A percentile compares a stretch with the other conserved stretches of the same genome.
Evolutionary conservation across 1,140 invertebrate genomes (phyloP).

Genomic region (Ctenoplectra terminalis): DNA sequence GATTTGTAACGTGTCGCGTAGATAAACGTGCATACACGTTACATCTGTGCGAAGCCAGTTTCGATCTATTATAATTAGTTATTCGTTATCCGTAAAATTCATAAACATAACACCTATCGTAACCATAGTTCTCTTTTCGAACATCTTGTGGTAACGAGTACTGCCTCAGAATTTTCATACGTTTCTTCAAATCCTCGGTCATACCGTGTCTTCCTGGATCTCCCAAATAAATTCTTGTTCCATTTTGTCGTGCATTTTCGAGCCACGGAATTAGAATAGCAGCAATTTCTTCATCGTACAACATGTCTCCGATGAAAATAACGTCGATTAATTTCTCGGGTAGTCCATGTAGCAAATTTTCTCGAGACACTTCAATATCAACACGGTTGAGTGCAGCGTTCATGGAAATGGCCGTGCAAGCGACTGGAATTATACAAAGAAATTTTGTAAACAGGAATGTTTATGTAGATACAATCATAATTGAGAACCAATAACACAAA

Average conservation of each 20-base stretch:
- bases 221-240: constrained; percentile 76
- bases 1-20: not conserved
- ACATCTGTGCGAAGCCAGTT: not conserved
- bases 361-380: constrained; percentile 72
- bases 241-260: constrained; percentile 60
- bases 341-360: constrained; percentile 76
- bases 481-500: not conserved
- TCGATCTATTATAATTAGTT: not conserved
- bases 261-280: constrained; percentile 82
- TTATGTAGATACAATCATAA: not conserved
- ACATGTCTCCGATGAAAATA: constrained; percentile 84
- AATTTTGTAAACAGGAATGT: not conserved
- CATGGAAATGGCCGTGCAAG: constrained; percentile 78
- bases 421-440: constrained; percentile 68
- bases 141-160: constrained; percentile 74
- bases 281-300: constrained; percentile 84
- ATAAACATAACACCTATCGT: constrained; percentile 34
- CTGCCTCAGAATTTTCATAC: constrained; percentile 53
- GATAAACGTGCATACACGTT: not conserved
- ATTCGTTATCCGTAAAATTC: constrained; percentile 1
- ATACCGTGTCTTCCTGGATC: constrained; percentile 79
- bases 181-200: constrained; percentile 55
- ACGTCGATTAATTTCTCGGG: constrained; percentile 76
- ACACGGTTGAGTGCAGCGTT: constrained; percentile 83
- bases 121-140: constrained; percentile 75